Percentiles rank a stretch among this genome's conserved stretches.
Evolutionary conservation across 2,797 vertebrate species (phyloP).

Genomic region (Cygnus olor): DNA sequence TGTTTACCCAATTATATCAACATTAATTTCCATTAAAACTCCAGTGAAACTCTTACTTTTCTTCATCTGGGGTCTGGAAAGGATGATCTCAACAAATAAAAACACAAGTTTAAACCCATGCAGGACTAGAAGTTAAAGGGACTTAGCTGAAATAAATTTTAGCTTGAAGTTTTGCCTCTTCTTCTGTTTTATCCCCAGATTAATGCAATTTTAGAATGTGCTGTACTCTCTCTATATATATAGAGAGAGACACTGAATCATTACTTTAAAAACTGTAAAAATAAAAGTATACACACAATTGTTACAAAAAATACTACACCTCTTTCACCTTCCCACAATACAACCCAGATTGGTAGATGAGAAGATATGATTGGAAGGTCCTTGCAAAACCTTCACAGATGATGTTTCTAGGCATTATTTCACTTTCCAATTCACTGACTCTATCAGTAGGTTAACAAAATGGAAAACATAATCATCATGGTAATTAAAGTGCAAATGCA

Average conservation of each 20-base stretch:
- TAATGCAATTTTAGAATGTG: not conserved
- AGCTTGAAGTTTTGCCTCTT: too few species aligned
- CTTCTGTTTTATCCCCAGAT: not conserved
- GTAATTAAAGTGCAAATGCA: not conserved
- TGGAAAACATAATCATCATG: accelerated
- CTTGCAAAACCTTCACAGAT: not conserved
- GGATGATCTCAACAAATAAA: not conserved
- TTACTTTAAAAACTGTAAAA: not conserved
- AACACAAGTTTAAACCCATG: not conserved
- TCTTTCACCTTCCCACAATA: not conserved
- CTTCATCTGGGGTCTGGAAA: not conserved
- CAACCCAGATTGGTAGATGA: not conserved
- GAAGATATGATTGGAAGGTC: not conserved
- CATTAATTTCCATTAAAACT: not conserved
- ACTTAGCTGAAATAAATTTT: not conserved
- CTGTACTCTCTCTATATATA: not conserved
- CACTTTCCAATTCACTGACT: not conserved
- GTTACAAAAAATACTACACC: not conserved
- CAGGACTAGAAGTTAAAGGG: not conserved
- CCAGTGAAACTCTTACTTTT: not conserved
- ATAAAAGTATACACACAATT: not conserved
- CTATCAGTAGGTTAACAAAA: not conserved
- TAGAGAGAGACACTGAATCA: not conserved
- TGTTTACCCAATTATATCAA: not conserved
- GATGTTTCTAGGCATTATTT: not conserved